Conservation (phyloP, 1,140 invertebrate species). For the Araneus ventricosus region DNA sequence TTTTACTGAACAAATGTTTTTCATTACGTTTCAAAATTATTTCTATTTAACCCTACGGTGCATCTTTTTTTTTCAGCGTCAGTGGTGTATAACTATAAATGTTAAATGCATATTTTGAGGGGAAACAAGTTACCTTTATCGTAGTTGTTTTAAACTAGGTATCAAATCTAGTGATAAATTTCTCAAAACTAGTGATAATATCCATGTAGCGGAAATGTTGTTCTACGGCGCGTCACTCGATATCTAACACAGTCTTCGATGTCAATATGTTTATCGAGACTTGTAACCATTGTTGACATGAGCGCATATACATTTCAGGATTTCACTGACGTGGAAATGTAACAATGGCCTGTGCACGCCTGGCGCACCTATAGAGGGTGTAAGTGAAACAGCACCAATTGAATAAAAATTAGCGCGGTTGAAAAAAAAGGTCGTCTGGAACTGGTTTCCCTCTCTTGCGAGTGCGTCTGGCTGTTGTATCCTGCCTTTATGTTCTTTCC, state of each 20-base stretch:
- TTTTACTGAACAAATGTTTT: no score
- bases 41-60: no score
- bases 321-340: slow-evolving; percentile 22
- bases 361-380: not conserved
- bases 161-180: no score
- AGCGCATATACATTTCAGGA: slow-evolving; percentile 17
- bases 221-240: not conserved
- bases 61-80: no score
- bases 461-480: not conserved
- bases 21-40: no score
- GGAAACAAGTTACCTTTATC: no score
- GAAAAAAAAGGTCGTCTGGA: not conserved
- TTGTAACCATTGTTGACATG: not conserved
- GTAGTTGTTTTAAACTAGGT: no score
- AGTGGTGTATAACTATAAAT: no score
- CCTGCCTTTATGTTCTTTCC: slow-evolving; percentile 34
- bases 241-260: not conserved
- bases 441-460: not conserved
- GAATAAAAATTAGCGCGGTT: slow-evolving; percentile 43
- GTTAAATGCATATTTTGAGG: no score
- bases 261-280: not conserved
- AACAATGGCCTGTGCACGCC: not conserved
- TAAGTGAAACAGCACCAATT: slow-evolving; percentile 35
- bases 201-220: not conserved
- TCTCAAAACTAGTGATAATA: not conserved